phyloP scores from a whole-genome alignment of 35 echinoderm and acorn worm species.

The Hemicentrotus pulcherrimus region DNA sequence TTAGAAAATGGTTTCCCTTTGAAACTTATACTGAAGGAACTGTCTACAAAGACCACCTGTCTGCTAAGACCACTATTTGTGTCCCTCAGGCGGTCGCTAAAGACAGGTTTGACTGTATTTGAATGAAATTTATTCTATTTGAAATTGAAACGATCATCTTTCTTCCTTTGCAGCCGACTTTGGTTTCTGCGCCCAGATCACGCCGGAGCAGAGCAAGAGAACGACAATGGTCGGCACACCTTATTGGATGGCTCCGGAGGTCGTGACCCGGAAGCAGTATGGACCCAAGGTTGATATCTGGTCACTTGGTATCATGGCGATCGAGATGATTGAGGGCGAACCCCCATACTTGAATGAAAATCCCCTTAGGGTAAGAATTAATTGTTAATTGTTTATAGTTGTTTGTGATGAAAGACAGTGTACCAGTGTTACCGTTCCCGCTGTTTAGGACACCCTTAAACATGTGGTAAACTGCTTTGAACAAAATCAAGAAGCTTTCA shows the following conservation, averaged over 20 bases:
- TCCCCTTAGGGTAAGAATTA: slow-evolving; percentile 82
- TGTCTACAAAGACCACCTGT: too few relatives aligned
- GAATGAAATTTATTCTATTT: too few relatives aligned
- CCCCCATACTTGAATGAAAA: slow-evolving; percentile 98
- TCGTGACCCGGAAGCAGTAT: slow-evolving; percentile 96
- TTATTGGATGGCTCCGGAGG: slow-evolving; percentile 99
- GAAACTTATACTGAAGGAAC: too few relatives aligned
- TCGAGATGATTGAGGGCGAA: slow-evolving; percentile 99
- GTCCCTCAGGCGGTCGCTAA: too few relatives aligned
- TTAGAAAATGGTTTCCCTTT: too few relatives aligned
- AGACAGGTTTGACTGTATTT: too few relatives aligned
- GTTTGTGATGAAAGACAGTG: too few relatives aligned
- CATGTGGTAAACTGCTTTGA: too few relatives aligned
- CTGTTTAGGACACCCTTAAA: too few relatives aligned
- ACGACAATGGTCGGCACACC: slow-evolving; percentile 98
- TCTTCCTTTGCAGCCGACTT: slow-evolving; percentile 83
- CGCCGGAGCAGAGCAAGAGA: slow-evolving; percentile 90
- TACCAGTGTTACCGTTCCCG: too few relatives aligned
- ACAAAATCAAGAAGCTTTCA: too few relatives aligned
- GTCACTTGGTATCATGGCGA: slow-evolving; percentile 98
- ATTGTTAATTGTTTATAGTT: not conserved
- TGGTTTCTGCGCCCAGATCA: slow-evolving; percentile 98
- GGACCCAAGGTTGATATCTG: slow-evolving; percentile 98
- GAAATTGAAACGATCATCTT: not conserved
- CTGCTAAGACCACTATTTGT: too few relatives aligned